These are phyloP conservation scores for Rattus rattus DNA, from an alignment of 2,113 vertebrate genomes.

Conservation along the genomic window DNA sequence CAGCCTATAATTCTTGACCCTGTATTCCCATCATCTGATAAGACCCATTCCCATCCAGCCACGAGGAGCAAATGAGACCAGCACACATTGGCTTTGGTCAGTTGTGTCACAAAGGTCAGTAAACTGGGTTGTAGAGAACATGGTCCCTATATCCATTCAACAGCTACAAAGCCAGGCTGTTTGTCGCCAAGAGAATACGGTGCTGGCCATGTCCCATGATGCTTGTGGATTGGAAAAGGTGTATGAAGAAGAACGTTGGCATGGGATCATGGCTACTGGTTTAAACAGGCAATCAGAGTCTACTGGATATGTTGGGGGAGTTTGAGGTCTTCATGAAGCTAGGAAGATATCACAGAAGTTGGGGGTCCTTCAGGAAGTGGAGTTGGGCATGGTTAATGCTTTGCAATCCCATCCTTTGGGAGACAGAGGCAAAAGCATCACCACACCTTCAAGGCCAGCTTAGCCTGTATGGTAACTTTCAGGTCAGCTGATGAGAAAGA, in stretches of 20 bases:
- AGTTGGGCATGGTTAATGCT: too few relatives aligned
- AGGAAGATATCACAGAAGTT: neutral
- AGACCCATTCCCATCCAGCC: neutral
- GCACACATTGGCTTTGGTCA: neutral
- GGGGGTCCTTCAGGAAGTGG: neutral
- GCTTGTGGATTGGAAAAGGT: neutral
- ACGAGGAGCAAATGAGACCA: neutral
- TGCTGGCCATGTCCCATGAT: too few relatives aligned
- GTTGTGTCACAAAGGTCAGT: neutral
- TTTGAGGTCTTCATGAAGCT: neutral
- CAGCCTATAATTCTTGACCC: neutral
- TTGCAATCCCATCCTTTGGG: neutral
- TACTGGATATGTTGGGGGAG: neutral
- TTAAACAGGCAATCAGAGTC: neutral
- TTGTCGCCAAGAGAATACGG: neutral
- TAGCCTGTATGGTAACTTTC: neutral
- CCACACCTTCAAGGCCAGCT: neutral
- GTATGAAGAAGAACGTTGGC: neutral
- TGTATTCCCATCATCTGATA: neutral
- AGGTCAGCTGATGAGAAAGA: neutral
- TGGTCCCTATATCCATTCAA: neutral
- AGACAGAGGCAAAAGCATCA: neutral
- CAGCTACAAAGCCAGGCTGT: neutral
- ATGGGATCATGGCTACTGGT: fast-evolving
- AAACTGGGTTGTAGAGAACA: neutral